These are phyloP conservation scores for Tachuris rubrigastra DNA, from an alignment of 2,113 vertebrate genomes.

Conservation along the genomic window DNA sequence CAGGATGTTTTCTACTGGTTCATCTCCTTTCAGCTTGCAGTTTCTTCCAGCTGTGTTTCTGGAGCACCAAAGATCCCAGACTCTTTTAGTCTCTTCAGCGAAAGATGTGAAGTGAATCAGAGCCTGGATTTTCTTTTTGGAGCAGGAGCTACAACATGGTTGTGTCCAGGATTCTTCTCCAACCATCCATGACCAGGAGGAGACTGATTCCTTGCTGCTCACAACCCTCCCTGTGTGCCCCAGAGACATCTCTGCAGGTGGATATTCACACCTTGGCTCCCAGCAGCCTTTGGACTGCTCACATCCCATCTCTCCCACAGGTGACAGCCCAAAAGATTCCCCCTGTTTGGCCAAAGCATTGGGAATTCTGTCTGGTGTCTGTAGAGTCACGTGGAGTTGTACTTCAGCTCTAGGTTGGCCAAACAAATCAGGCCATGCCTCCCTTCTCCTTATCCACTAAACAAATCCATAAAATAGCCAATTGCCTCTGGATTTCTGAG, in stretches of 20 bases:
- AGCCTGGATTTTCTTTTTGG: fast-evolving
- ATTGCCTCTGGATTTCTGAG: neutral
- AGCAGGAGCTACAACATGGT: neutral
- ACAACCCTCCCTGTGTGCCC: neutral
- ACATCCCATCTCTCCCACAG: neutral
- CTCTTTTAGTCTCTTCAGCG: neutral
- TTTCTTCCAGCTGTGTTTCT: neutral
- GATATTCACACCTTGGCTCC: neutral
- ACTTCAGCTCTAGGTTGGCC: neutral
- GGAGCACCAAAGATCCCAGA: neutral
- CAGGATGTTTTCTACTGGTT: neutral
- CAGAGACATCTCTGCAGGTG: neutral
- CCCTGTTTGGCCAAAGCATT: neutral
- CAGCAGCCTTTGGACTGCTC: neutral
- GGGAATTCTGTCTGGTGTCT: neutral
- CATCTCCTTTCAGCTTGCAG: neutral
- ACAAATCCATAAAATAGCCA: neutral
- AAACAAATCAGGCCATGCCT: neutral
- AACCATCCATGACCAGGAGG: neutral
- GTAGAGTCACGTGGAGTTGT: neutral
- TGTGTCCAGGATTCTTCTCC: neutral
- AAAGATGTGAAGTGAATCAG: neutral
- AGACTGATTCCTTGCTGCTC: neutral
- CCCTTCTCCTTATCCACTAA: neutral
- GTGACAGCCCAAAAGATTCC: neutral